phyloP scores from a whole-genome alignment of 2,888 invertebrate species.

The Desoria tigrina region DNA sequence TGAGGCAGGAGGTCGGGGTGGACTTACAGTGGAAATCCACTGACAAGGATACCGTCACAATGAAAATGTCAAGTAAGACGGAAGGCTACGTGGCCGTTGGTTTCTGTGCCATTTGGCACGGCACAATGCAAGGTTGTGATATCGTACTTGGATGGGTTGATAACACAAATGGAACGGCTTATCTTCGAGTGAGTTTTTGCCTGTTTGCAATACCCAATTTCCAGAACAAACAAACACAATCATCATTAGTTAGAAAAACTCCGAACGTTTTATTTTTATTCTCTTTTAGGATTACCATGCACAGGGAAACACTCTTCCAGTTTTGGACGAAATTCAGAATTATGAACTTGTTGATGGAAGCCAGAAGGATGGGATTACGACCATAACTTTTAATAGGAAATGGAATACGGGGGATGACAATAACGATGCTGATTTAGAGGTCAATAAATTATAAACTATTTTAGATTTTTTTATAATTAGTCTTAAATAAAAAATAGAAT shows the following conservation, averaged over 20 bases:
- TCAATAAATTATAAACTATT: conserved; percentile 12
- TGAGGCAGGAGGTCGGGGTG: conserved; percentile 40
- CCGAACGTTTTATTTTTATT: neutral
- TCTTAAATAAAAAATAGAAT: neutral
- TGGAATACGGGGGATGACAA: conserved; percentile 36
- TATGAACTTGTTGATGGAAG: conserved; percentile 36
- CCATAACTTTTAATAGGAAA: conserved; percentile 43
- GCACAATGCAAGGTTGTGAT: conserved; percentile 49
- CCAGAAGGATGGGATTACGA: conserved; percentile 37
- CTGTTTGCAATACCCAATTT: neutral
- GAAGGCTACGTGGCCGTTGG: conserved; percentile 47
- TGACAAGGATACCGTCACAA: conserved; percentile 31
- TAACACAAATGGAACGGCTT: conserved; percentile 29
- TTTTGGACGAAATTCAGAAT: conserved; percentile 37
- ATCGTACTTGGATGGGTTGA: conserved; percentile 50
- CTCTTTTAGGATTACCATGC: conserved; percentile 47
- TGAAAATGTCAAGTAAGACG: conserved; percentile 47
- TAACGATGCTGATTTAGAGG: conserved; percentile 44
- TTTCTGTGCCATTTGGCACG: conserved; percentile 48
- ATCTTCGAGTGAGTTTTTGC: conserved; percentile 25
- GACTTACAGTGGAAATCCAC: conserved; percentile 42
- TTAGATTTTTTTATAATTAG: neutral
- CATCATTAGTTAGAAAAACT: too few relatives aligned
- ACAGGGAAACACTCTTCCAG: conserved; percentile 35
- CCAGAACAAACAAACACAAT: neutral